phyloP scores from a whole-genome alignment of 2,888 invertebrate species.

The Myopa tessellatipennis region DNA sequence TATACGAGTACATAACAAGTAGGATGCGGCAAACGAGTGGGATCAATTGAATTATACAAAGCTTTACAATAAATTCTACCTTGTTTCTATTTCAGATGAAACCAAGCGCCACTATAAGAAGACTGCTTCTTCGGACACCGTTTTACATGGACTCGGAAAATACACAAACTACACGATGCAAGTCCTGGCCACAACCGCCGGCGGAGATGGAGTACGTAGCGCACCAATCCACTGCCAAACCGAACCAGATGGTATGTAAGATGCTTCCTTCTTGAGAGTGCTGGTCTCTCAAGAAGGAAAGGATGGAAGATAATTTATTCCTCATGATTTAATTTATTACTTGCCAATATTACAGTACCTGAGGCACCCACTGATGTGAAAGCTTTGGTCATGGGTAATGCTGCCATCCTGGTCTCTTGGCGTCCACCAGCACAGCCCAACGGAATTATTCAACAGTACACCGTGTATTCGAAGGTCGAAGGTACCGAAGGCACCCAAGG shows the following conservation, averaged over 20 bases:
- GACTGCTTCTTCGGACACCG: conserved; percentile 91
- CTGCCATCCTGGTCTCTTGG: conserved; percentile 94
- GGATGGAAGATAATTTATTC: background rate
- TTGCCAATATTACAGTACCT: conserved; percentile 75
- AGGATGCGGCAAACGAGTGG: background rate
- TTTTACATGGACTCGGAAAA: conserved; percentile 92
- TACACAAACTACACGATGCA: conserved; percentile 98
- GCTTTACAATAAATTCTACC: too few species aligned
- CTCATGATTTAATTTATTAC: background rate
- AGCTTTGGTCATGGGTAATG: conserved; percentile 90
- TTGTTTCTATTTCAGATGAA: conserved; percentile 74
- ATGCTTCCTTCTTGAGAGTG: background rate
- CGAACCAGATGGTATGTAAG: conserved; percentile 86
- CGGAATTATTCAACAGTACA: conserved; percentile 92
- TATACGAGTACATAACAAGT: too few species aligned
- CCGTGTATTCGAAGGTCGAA: conserved; percentile 87
- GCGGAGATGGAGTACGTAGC: conserved; percentile 90
- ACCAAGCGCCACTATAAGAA: conserved; percentile 92
- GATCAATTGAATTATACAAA: conserved; percentile 22
- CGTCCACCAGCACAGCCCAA: conserved; percentile 92
- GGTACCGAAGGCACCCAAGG: conserved; percentile 72
- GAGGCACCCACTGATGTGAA: conserved; percentile 94
- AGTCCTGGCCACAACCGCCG: conserved; percentile 93
- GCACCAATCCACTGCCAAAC: conserved; percentile 88
- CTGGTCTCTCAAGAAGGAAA: background rate